Evolutionary conservation across 2,797 vertebrate species (phyloP), one percentile per base, ranked within the genome.

Genomic region (Taenioides sp.): DNA sequence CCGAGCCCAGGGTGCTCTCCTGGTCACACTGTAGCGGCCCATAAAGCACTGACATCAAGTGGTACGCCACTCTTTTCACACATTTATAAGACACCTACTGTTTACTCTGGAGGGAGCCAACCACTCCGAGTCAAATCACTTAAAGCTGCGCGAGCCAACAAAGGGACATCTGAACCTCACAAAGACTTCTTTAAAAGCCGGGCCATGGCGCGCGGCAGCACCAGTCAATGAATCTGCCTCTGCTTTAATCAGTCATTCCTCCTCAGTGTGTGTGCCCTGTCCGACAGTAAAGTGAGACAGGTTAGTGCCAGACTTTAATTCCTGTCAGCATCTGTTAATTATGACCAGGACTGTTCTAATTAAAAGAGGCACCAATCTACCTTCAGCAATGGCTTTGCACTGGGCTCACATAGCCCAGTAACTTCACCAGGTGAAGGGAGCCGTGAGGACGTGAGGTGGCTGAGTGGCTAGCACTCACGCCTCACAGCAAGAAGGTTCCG

Each of bases 251-350:
- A 78, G 80, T 71, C 73, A 60, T 67, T 83, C 82, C 81, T 84
- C 84, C 69, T 80, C 70, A 69, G 77, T 79, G 75, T 79, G 70
- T 86, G 81, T 88, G 85, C 86, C 84, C 86, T 84, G 81, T 89
- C 70, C 79, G 83, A 88, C 88, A 88, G 88, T 91, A 91, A 92
- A 89, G 89, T 80, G 91, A 93, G 90, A 88, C 90, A 85, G 87
- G 89, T 89, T 91, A 90, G 87, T 87, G 90, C 90, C 86, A 89
- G 89, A 87, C 88, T 93, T 92, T 93, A 92, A 94, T 93, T 94
- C 91, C 91, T 93, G 92, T 94, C 93, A 94, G 92, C 92, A 92
- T 94, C 92, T 93, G 92, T 93, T 94, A 94, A 94, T 94, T 94
- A 94, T 91, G 91, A 85, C 89, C 86, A 79, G 87, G 88, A 86